Evolutionary conservation across 2,797 vertebrate genomes (phyloP).

Genomic region (Menidia menidia): DNA sequence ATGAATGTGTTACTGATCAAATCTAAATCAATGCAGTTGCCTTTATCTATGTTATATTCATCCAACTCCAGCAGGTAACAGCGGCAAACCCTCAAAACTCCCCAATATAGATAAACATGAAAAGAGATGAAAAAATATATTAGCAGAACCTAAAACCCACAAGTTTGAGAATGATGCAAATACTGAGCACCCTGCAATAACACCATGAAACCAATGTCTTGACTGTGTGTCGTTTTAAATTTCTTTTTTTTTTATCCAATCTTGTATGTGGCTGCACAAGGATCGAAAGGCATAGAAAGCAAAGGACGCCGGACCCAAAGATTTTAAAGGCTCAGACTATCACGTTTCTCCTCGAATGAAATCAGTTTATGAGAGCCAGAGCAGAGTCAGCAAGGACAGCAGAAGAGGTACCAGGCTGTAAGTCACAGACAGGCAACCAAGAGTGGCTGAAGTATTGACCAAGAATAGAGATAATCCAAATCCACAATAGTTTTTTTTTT

Average conservation of each 20-base stretch:
- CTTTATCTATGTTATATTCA: constrained; percentile 52
- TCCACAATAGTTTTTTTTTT: constrained; percentile 16
- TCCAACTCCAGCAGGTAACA: constrained; percentile 40
- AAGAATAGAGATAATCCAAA: constrained; percentile 21
- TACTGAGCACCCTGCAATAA: constrained; percentile 81
- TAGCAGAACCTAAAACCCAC: constrained; percentile 57
- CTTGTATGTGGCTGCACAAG: constrained; percentile 83
- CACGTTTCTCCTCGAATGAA: constrained; percentile 68
- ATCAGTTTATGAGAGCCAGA: constrained; percentile 93
- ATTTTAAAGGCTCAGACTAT: constrained; percentile 78
- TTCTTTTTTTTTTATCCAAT: constrained; percentile 45
- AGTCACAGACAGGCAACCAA: constrained; percentile 89
- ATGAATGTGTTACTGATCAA: constrained; percentile 76
- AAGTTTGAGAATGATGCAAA: constrained; percentile 72
- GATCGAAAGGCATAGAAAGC: constrained; percentile 82
- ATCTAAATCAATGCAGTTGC: constrained; percentile 52
- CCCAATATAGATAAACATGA: constrained; percentile 53
- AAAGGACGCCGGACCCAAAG: constrained; percentile 69
- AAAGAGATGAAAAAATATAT: constrained; percentile 60
- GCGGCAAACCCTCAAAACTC: constrained; percentile 30
- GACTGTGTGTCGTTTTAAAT: constrained; percentile 56
- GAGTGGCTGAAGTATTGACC: constrained; percentile 86
- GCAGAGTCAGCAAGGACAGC: constrained; percentile 89
- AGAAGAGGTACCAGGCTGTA: constrained; percentile 90
- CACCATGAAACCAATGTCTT: constrained; percentile 76